phyloP scores from a whole-genome alignment of 2,113 vertebrate genomes.

The Alethe castanea region DNA sequence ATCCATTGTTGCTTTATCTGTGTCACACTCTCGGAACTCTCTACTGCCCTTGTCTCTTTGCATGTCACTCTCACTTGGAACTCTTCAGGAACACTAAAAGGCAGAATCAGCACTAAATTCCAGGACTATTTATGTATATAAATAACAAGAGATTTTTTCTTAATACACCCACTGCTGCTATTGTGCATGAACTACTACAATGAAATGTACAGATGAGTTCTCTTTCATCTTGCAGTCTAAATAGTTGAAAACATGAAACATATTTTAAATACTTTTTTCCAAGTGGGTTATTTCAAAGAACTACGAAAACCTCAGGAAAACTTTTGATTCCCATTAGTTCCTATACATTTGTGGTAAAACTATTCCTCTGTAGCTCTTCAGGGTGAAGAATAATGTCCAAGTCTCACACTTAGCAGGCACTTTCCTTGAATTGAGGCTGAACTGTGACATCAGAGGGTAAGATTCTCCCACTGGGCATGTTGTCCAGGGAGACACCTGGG shows the following conservation, averaged over 20 bases:
- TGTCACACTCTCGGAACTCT: neutral
- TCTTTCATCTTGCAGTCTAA: neutral
- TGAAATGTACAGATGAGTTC: neutral
- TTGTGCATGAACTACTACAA: neutral
- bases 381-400: neutral
- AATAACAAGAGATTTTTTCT: neutral
- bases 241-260: neutral
- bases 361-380: neutral
- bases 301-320: neutral
- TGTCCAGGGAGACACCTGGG: neutral
- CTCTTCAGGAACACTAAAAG: neutral
- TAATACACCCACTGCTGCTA: neutral
- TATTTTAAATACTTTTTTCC: neutral
- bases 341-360: neutral
- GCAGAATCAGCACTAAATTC: neutral
- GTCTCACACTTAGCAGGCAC: neutral
- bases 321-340: neutral
- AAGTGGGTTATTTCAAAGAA: neutral
- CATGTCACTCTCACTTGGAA: neutral
- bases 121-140: neutral
- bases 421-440: neutral
- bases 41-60: neutral
- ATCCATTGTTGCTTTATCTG: neutral
- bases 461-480: neutral
- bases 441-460: neutral